A percentile compares a stretch with the other conserved stretches of the same genome.
Evolutionary conservation across 1,140 invertebrate genomes (phyloP).

Genomic region (Drosophila littoralis): DNA sequence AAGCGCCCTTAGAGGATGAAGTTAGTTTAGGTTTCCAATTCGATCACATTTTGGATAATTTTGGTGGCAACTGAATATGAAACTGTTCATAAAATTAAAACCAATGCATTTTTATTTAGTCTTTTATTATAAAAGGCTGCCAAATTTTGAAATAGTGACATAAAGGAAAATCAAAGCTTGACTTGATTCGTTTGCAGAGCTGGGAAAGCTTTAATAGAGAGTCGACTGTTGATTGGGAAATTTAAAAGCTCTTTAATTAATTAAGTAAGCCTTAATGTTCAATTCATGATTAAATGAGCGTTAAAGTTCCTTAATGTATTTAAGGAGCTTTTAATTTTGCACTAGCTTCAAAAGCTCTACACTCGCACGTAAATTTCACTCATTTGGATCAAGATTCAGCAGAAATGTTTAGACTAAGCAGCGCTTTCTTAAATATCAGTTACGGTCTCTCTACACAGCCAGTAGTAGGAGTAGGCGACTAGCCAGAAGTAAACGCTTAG

Average conservation of each 20-base stretch:
- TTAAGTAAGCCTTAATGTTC: neutral
- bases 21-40: neutral
- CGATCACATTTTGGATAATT: neutral
- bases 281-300: neutral
- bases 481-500: slow-evolving; percentile 19
- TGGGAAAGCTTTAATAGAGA: too few relatives aligned
- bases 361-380: too few relatives aligned
- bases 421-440: too few relatives aligned
- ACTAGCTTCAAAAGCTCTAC: too few relatives aligned
- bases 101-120: neutral
- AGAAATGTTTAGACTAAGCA: neutral
- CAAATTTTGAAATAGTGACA: too few relatives aligned
- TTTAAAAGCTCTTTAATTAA: neutral
- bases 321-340: too few relatives aligned
- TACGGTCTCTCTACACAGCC: neutral
- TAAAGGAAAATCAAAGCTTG: too few relatives aligned
- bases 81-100: neutral
- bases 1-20: neutral
- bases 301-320: neutral
- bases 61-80: slow-evolving; percentile 9
- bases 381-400: neutral
- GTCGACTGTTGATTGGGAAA: neutral
- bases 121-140: too few relatives aligned
- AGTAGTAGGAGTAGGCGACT: slow-evolving; percentile 9
- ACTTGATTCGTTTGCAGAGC: too few relatives aligned